phyloP scores from a whole-genome alignment of 2,797 vertebrate genomes.

The Diplodus sargus region DNA sequence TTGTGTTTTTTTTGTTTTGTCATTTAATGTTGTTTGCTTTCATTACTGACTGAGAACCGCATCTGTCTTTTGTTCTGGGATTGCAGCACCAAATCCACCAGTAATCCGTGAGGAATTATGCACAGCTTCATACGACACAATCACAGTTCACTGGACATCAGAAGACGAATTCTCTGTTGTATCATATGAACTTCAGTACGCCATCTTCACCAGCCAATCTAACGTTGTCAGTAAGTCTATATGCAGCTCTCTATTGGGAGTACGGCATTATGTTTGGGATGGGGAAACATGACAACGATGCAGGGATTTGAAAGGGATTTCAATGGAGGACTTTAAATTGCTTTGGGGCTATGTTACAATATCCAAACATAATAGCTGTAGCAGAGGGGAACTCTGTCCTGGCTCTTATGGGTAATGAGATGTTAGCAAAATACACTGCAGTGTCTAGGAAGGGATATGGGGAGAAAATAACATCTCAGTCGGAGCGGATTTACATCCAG shows the following conservation, averaged over 20 bases:
- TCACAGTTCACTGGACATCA: conserved; percentile 98
- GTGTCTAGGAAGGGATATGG: conserved; percentile 24
- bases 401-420: conserved; percentile 57
- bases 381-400: conserved; percentile 35
- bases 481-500: conserved; percentile 55
- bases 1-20: background rate
- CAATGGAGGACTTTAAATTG: conserved; percentile 34
- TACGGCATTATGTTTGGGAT: conserved; percentile 22
- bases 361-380: conserved; percentile 49
- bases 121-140: conserved; percentile 97
- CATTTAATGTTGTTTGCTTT: conserved; percentile 39
- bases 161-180: conserved; percentile 98
- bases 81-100: conserved; percentile 93
- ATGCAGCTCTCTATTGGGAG: conserved; percentile 18
- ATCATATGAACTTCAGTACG: conserved; percentile 97
- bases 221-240: conserved; percentile 96
- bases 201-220: conserved; percentile 96
- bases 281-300: conserved; percentile 41
- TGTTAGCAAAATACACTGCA: conserved; percentile 50
- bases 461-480: conserved; percentile 40
- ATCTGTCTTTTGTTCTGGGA: conserved; percentile 50
- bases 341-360: conserved; percentile 42
- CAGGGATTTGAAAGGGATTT: conserved; percentile 51
- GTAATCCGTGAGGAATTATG: conserved; percentile 97
- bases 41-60: conserved; percentile 36